Base-by-base conservation (phyloP, 1,140 invertebrate species). In the Drosophila pruinosa region DNA sequence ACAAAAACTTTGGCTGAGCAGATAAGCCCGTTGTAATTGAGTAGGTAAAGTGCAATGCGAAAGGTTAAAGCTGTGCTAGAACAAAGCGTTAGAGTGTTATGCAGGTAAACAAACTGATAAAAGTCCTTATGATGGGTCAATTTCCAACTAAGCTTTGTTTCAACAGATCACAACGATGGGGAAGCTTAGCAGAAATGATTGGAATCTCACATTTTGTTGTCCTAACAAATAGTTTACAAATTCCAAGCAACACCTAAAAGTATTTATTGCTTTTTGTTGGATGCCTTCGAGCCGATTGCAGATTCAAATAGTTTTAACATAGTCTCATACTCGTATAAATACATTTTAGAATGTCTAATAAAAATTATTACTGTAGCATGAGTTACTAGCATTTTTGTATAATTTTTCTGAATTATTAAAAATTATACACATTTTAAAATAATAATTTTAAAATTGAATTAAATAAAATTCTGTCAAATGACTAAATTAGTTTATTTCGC, bases 1-100 rank as follows among this genome's bases (percentile, higher is more conserved):
- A 38, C 28, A 56, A 64, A 56, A 54, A 22, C 50, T 19, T 52
- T 53, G 15, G 21, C 24, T 57, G 10, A 65, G 10, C 14, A 38
- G 15, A 7, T 57, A 48, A 65, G 62, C 53, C 19, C 24, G 5
- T 57, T 65, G 22, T 57, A 47, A 57, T 47, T 57, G 28, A 57
- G 62, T 36, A 17, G 28, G n/a, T 19, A 14, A 52, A 53, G 21
- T 43, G 48, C 17, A 24, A 22, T 26, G 24, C 3, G 34, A 34
- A 8, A 45, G 15, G 24, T 22, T 21, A 47, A 58, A 34, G 17
- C 26, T 45, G 3, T n/a, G 19, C 14, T 22, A 15, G 12, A 5
- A 58, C n/a, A 31, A 34, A 50, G 47, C 4, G 31, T 50, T 50
- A 50, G 26, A 10, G 14, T 26, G 43, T 26, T 26, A 26, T 47